phyloP scores from a whole-genome alignment of 2,888 invertebrate species.

The Calameuta filiformis region DNA sequence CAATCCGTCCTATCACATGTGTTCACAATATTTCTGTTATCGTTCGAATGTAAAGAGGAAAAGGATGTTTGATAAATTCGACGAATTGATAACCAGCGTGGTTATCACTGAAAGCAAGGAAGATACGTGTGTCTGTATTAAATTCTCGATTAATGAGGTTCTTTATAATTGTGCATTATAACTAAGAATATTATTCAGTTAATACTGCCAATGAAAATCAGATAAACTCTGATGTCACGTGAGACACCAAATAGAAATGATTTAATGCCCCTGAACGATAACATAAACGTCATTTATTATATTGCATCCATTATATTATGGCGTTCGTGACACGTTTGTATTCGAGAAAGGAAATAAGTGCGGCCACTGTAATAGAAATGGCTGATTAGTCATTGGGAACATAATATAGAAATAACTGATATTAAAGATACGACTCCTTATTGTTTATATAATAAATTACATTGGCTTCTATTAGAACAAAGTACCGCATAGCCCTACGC shows the following conservation, averaged over 20 bases:
- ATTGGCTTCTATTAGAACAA: background rate
- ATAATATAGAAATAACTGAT: background rate
- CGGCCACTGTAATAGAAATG: background rate
- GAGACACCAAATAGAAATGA: background rate
- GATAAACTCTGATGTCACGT: background rate
- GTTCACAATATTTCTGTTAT: slow-evolving; percentile 1
- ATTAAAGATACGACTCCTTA: background rate
- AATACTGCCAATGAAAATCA: background rate
- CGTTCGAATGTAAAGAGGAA: slow-evolving; percentile 36
- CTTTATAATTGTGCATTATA: background rate
- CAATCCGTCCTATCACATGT: background rate
- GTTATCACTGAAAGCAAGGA: background rate
- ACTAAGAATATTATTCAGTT: background rate
- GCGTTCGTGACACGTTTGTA: background rate
- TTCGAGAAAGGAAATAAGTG: background rate
- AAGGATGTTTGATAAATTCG: slow-evolving; percentile 50
- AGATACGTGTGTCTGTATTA: background rate
- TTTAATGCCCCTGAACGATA: background rate
- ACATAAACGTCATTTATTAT: background rate
- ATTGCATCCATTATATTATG: background rate
- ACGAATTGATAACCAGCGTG: slow-evolving; percentile 7
- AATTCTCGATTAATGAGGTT: background rate
- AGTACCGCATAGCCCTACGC: background rate
- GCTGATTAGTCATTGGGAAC: background rate
- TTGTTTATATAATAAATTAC: background rate